These are phyloP conservation scores for Plecotus auritus DNA, from an alignment of 2,113 vertebrate genomes.

Conservation along the genomic window DNA sequence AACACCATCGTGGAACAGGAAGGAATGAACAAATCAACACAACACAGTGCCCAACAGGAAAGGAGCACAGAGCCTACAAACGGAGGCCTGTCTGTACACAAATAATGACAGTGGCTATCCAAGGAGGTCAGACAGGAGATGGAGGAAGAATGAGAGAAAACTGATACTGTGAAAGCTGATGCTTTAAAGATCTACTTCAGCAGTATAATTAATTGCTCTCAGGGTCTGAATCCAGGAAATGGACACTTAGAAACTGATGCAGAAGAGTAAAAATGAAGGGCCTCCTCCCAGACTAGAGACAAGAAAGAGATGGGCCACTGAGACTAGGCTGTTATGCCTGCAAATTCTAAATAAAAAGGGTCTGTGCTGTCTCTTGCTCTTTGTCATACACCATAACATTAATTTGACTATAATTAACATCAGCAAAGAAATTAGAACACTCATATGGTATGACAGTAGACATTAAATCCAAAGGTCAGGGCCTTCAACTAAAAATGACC, in stretches of 20 bases:
- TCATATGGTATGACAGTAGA: neutral
- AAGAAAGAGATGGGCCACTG: neutral
- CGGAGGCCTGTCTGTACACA: neutral
- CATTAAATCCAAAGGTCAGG: conserved; percentile 25
- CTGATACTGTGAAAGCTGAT: neutral
- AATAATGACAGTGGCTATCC: neutral
- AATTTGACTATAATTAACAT: neutral
- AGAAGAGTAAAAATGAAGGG: neutral
- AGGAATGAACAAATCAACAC: neutral
- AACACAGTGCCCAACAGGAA: neutral
- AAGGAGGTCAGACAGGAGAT: neutral
- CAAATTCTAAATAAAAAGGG: neutral
- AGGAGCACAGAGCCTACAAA: neutral
- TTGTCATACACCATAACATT: neutral
- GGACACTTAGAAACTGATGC: neutral
- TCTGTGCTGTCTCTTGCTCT: neutral
- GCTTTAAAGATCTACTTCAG: neutral
- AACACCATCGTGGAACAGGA: neutral
- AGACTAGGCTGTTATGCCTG: neutral
- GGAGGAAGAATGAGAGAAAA: neutral
- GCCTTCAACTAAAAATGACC: neutral
- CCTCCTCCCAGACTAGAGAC: neutral
- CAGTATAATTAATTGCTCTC: neutral
- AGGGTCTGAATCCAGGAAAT: neutral
- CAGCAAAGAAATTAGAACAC: conserved; percentile 13